These are phyloP conservation scores for Drosophila santomea DNA, from an alignment of 1,140 invertebrate genomes.

Conservation along the genomic window DNA sequence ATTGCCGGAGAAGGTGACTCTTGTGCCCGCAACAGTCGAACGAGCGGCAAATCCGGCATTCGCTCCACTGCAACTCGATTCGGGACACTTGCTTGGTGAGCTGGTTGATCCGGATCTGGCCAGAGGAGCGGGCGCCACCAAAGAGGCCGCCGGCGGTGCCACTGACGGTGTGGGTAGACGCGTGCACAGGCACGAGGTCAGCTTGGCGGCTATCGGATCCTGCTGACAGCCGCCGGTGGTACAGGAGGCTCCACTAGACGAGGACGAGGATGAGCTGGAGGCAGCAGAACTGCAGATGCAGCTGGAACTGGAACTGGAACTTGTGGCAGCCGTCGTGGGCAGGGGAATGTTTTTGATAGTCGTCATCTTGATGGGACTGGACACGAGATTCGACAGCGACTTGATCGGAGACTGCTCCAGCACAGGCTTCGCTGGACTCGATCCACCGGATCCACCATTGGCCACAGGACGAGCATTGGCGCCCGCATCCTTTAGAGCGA, in stretches of 20 bases:
- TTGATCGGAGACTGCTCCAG: slow-evolving; percentile 87
- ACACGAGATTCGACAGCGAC: slow-evolving; percentile 87
- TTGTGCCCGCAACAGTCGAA: slow-evolving; percentile 13
- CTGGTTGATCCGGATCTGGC: slow-evolving; percentile 12
- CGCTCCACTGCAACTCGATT: slow-evolving; percentile 28
- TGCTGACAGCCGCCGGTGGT: slow-evolving; percentile 67
- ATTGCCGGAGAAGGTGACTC: slow-evolving; percentile 35
- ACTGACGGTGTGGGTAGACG: slow-evolving; percentile 57
- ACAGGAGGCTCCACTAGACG: slow-evolving; percentile 32
- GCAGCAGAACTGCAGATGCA: slow-evolving; percentile 9
- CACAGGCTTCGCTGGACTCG: slow-evolving; percentile 35
- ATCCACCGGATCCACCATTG: background rate
- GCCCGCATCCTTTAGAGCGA: slow-evolving; percentile 54
- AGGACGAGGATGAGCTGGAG: slow-evolving; percentile 1
- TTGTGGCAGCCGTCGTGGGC: slow-evolving; percentile 44
- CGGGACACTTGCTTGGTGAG: slow-evolving; percentile 22
- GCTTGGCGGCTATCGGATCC: slow-evolving; percentile 85
- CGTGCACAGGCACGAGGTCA: slow-evolving; percentile 85
- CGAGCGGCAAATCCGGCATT: slow-evolving; percentile 27
- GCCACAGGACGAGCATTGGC: slow-evolving; percentile 2
- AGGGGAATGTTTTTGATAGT: slow-evolving; percentile 83
- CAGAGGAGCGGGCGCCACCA: slow-evolving; percentile 3
- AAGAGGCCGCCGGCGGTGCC: slow-evolving; percentile 21
- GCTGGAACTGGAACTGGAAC: background rate
- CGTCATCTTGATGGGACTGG: slow-evolving; percentile 86